phyloP scores from a whole-genome alignment of 2,113 vertebrate species.

The Octodon degus region DNA sequence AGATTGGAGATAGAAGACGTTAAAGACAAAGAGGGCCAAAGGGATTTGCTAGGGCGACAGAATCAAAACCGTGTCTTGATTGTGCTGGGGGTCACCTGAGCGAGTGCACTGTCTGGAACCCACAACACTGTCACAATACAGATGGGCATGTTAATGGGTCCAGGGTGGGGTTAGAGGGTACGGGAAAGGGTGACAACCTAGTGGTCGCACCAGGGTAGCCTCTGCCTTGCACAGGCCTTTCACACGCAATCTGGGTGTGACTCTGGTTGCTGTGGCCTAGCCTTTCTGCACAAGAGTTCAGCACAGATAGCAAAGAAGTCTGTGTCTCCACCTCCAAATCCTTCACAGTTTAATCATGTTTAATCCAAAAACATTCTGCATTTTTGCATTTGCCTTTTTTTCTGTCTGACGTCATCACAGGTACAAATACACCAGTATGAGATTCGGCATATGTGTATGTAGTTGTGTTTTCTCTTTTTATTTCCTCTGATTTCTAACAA shows the following conservation, averaged over 20 bases:
- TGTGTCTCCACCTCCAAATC: not conserved
- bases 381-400: not conserved
- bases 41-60: not conserved
- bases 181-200: fast-evolving
- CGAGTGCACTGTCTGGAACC: not conserved
- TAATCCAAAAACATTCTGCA: not conserved
- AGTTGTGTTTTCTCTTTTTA: not conserved
- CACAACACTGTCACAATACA: not conserved
- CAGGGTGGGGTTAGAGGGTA: too few species aligned
- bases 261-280: not conserved
- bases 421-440: not conserved
- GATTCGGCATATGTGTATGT: not conserved
- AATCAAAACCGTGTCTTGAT: not conserved
- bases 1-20: too few species aligned
- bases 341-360: not conserved
- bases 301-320: not conserved
- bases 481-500: not conserved
- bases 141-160: too few species aligned
- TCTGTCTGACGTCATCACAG: not conserved
- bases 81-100: not conserved
- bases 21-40: not conserved
- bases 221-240: not conserved
- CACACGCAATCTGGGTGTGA: fast-evolving
- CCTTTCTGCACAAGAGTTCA: not conserved
- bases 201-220: fast-evolving